Conservation (phyloP, 2,797 vertebrate genomes). For the Sus cebifrons region DNA sequence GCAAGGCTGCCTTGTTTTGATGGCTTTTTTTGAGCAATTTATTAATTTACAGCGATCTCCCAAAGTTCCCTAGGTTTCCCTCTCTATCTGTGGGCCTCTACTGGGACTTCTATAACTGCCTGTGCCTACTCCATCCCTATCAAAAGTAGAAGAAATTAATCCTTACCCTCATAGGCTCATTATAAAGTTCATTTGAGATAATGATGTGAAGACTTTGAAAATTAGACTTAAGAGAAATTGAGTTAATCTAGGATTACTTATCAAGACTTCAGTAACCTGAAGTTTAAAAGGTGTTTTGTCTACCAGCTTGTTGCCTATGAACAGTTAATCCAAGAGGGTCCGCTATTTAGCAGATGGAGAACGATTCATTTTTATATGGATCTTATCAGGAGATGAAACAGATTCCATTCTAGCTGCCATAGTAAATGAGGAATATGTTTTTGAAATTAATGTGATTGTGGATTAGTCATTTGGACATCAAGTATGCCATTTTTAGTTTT, state of each 20-base stretch:
- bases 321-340: background rate
- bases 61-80: no score
- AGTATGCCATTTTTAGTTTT: background rate
- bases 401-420: rapidly evolving
- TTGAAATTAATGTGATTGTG: background rate
- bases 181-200: constrained; percentile 35
- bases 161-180: background rate
- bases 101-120: no score
- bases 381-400: background rate
- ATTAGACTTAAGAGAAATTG: background rate
- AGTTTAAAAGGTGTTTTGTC: constrained; percentile 49
- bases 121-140: no score
- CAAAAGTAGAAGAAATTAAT: background rate
- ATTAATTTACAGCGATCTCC: no score
- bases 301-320: background rate
- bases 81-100: no score
- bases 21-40: no score
- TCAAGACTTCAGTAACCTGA: background rate
- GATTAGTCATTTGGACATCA: background rate
- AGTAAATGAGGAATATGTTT: background rate
- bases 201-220: constrained; percentile 18
- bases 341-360: background rate
- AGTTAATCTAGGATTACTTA: constrained; percentile 28
- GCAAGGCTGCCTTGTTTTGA: no score
- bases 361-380: background rate